phyloP scores from a whole-genome alignment of 1,140 invertebrate genomes.

The Callitettix versicolor region DNA sequence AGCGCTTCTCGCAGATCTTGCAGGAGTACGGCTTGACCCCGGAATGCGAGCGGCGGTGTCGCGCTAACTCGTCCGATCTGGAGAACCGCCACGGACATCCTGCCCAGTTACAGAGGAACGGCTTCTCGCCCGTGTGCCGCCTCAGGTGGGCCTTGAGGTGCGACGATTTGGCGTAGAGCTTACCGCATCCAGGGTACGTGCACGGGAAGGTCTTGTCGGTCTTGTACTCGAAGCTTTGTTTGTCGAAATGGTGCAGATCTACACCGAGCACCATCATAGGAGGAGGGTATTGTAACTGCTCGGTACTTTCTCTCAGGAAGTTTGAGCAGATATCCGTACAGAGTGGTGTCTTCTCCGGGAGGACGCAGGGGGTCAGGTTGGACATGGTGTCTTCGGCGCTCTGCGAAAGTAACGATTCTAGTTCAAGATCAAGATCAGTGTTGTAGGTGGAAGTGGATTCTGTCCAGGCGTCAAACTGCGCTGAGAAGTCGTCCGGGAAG shows the following conservation, averaged over 20 bases:
- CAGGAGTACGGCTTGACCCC: slow-evolving; percentile 79
- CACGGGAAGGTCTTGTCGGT: slow-evolving; percentile 35
- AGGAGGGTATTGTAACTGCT: slow-evolving; percentile 27
- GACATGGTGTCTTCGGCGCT: too few relatives aligned
- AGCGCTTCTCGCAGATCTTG: slow-evolving; percentile 69
- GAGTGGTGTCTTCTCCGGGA: slow-evolving; percentile 36
- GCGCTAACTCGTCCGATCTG: slow-evolving; percentile 80
- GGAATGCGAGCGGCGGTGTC: slow-evolving; percentile 49
- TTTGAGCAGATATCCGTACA: slow-evolving; percentile 37
- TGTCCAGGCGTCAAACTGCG: too few relatives aligned
- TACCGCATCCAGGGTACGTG: slow-evolving; percentile 32
- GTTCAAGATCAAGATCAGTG: too few relatives aligned
- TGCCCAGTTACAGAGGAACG: slow-evolving; percentile 80
- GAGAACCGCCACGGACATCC: slow-evolving; percentile 92
- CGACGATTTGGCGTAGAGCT: slow-evolving; percentile 84
- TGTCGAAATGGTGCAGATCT: slow-evolving; percentile 26
- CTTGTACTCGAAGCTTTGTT: not conserved
- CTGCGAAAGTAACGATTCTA: too few relatives aligned
- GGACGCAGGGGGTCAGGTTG: not conserved
- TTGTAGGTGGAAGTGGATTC: too few relatives aligned
- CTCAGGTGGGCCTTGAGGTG: slow-evolving; percentile 89
- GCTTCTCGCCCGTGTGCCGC: slow-evolving; percentile 90
- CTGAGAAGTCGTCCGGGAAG: too few relatives aligned
- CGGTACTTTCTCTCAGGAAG: slow-evolving; percentile 32
- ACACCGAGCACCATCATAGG: slow-evolving; percentile 35